phyloP scores from a whole-genome alignment of 2,888 invertebrate species.

The Malacosoma neustria region DNA sequence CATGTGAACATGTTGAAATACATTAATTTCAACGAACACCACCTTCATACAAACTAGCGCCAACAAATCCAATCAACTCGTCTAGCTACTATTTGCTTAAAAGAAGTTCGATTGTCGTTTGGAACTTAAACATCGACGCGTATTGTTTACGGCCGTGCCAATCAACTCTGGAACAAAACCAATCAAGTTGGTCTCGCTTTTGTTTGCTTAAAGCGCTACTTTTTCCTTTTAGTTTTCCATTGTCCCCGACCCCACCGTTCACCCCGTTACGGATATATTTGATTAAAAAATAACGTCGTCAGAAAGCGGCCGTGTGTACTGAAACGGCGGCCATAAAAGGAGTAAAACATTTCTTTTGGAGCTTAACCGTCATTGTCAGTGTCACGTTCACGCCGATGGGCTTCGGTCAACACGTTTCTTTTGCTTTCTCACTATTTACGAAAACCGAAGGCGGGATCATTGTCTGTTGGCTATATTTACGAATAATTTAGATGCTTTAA shows the following conservation, averaged over 20 bases:
- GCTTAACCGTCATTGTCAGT: conserved; percentile 73
- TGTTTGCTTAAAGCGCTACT: conserved; percentile 70
- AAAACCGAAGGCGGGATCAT: conserved; percentile 29
- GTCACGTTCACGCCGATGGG: conserved; percentile 50
- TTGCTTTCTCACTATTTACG: conserved; percentile 60
- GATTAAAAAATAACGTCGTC: conserved; percentile 77
- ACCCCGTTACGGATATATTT: conserved; percentile 72
- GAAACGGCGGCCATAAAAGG: conserved; percentile 51
- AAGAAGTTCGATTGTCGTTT: conserved; percentile 63
- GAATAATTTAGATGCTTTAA: no score
- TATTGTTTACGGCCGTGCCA: conserved; percentile 71
- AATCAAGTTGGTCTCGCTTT: conserved; percentile 75
- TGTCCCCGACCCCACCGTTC: conserved; percentile 66
- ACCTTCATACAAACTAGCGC: conserved; percentile 14
- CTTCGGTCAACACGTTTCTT: conserved; percentile 41
- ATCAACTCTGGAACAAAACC: conserved; percentile 75
- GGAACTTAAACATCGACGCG: conserved; percentile 63
- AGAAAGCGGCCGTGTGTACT: conserved; percentile 57
- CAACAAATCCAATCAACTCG: conserved; percentile 41
- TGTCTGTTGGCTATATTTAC: no score
- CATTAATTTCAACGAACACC: no score
- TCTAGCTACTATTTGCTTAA: conserved; percentile 41
- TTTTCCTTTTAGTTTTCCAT: conserved; percentile 68
- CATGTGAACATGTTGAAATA: no score
- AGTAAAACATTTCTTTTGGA: conserved; percentile 53